phyloP scores from a whole-genome alignment of 2,888 invertebrate genomes.

The Allygus modestus region DNA sequence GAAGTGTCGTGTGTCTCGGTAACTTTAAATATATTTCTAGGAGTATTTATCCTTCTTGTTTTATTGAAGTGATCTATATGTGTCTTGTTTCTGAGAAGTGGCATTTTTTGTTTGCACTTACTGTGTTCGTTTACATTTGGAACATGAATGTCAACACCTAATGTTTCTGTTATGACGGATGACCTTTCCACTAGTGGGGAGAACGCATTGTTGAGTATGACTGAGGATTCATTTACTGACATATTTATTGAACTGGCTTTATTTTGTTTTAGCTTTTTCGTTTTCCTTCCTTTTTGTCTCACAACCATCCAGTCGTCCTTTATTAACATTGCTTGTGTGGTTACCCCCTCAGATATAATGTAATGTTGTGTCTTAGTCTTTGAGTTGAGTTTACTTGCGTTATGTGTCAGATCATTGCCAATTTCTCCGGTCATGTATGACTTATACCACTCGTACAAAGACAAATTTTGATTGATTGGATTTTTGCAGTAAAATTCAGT shows the following conservation, averaged over 20 bases:
- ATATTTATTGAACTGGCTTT: no score
- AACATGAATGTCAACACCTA: not conserved
- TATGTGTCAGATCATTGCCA: not conserved
- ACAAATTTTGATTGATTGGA: not conserved
- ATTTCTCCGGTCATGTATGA: not conserved
- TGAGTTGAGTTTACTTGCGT: not conserved
- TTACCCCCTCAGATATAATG: not conserved
- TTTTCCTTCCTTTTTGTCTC: no score
- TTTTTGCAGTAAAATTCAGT: slow-evolving; percentile 17
- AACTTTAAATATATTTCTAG: not conserved
- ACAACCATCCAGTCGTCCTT: not conserved
- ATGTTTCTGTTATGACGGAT: not conserved
- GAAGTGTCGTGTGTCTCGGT: not conserved
- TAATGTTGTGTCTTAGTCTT: not conserved
- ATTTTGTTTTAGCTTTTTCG: no score
- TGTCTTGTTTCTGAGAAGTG: not conserved
- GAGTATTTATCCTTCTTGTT: not conserved
- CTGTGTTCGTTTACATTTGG: not conserved
- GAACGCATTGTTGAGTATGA: not conserved
- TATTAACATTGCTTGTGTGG: not conserved
- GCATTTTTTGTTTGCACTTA: not conserved
- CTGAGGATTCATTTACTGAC: not conserved
- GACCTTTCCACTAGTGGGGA: not conserved
- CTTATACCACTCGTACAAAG: slow-evolving; percentile 12
- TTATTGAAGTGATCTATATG: not conserved